Evolutionary conservation across 2,888 invertebrate genomes (phyloP).

Genomic region (Nymphalis polychloros): DNA sequence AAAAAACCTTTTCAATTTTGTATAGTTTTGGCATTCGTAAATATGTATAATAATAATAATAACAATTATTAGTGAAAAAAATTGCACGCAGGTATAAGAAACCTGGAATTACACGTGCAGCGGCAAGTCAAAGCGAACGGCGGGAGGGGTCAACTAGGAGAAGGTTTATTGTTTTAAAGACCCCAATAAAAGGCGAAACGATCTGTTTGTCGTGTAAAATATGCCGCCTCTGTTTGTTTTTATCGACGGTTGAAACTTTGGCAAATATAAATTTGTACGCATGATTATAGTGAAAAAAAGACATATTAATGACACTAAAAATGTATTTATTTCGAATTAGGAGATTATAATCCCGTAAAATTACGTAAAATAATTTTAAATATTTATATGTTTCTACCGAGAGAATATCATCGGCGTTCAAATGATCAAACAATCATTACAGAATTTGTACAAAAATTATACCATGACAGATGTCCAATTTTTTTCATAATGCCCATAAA

Average conservation of each 20-base stretch:
- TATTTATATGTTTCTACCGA: neutral
- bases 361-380: neutral
- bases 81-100: conserved; percentile 63
- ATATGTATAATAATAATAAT: conserved; percentile 4
- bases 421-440: conserved; percentile 20
- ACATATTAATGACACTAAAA: neutral
- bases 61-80: conserved; percentile 40
- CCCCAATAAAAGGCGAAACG: conserved; percentile 55
- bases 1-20: too few species aligned
- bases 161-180: conserved; percentile 69
- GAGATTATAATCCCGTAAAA: neutral
- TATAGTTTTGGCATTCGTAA: too few species aligned
- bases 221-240: conserved; percentile 57
- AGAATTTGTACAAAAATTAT: conserved; percentile 33
- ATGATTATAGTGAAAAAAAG: neutral
- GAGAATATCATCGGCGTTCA: too few species aligned
- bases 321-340: neutral
- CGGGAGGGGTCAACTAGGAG: conserved; percentile 42
- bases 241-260: conserved; percentile 3
- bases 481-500: conserved; percentile 66
- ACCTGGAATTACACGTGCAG: conserved; percentile 12
- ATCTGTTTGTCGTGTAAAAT: conserved; percentile 58
- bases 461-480: conserved; percentile 67
- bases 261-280: neutral
- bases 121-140: conserved; percentile 35